phyloP scores from a whole-genome alignment of 2,113 vertebrate species.

The Ceyx cyanopectus region DNA sequence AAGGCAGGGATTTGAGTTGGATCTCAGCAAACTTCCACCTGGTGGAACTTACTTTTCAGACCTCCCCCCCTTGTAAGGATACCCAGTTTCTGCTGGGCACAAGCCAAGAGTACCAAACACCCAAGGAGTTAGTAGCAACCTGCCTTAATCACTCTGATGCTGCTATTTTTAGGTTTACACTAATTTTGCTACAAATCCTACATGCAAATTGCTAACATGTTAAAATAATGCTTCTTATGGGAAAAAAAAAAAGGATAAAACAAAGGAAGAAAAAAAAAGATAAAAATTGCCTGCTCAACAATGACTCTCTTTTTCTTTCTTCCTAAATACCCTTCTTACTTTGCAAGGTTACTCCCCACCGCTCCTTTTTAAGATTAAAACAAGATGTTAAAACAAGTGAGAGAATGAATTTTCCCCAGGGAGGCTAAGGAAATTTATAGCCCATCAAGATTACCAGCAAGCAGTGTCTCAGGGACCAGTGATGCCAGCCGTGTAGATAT shows the following conservation, averaged over 20 bases:
- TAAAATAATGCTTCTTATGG: not conserved
- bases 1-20: not conserved
- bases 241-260: not conserved
- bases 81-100: not conserved
- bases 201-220: not conserved
- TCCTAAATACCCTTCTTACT: not conserved
- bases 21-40: conserved; percentile 7
- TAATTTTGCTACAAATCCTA: not conserved
- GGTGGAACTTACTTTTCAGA: not conserved
- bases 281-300: not conserved
- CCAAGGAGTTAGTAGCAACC: not conserved
- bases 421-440: not conserved
- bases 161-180: not conserved
- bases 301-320: not conserved
- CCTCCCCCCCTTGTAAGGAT: not conserved
- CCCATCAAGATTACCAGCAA: not conserved
- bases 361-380: conserved; percentile 1
- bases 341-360: not conserved
- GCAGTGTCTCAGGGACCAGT: not conserved
- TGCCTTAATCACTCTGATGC: not conserved
- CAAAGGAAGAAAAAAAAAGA: no score
- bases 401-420: not conserved
- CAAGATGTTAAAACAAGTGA: not conserved
- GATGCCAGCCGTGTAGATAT: not conserved
- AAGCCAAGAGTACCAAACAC: not conserved